Percentiles rank a stretch among this genome's conserved stretches.
Conservation (phyloP, 1,140 invertebrate species). For the Zaprionus gabonicus region DNA sequence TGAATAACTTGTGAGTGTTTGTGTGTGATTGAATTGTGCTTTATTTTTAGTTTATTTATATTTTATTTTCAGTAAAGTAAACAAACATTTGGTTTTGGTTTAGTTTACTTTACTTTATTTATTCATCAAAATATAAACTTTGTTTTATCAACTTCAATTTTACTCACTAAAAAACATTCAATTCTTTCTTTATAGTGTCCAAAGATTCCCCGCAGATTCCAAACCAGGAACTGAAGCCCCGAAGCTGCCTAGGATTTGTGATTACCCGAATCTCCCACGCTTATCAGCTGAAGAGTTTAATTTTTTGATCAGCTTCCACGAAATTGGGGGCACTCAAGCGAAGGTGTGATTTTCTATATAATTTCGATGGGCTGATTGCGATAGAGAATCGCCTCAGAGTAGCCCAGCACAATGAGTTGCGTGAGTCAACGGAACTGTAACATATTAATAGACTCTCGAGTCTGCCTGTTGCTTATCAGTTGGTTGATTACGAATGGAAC, state of each 20-base stretch:
- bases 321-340: slow-evolving; percentile 4
- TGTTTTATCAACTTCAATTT: too few species aligned
- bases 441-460: slow-evolving; percentile 24
- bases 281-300: slow-evolving; percentile 10
- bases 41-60: neutral
- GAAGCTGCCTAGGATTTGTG: neutral
- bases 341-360: slow-evolving; percentile 35
- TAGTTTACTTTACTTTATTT: neutral
- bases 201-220: neutral
- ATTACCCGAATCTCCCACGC: slow-evolving; percentile 23
- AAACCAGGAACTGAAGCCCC: neutral
- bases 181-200: too few species aligned
- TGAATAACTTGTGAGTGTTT: neutral
- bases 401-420: slow-evolving; percentile 4
- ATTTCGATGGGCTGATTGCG: slow-evolving; percentile 29
- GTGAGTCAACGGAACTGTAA: slow-evolving; percentile 35
- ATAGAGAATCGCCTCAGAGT: neutral
- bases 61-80: neutral
- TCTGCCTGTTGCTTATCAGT: slow-evolving; percentile 27
- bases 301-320: slow-evolving; percentile 30
- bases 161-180: too few species aligned
- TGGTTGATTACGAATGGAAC: slow-evolving; percentile 1
- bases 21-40: neutral
- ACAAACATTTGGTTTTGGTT: neutral
- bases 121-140: too few species aligned